Evolutionary conservation across 2,113 vertebrate genomes (phyloP), one percentile per base, ranked within the genome.

Genomic region (Rhinichthys klamathensis): DNA sequence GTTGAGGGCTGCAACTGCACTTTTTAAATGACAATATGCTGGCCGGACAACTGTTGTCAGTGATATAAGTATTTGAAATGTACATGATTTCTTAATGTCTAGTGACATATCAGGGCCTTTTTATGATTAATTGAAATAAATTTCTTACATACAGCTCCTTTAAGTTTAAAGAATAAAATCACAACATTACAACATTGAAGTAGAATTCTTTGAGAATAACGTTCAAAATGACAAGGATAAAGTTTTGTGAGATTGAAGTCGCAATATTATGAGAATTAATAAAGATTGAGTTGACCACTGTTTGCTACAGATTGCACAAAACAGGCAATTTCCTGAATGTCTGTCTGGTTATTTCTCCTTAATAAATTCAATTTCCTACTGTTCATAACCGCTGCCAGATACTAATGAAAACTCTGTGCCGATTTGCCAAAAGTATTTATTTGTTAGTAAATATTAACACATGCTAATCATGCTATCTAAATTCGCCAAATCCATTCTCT

Each of bases 291-390:
- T 13, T 44, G 69, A 13, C 35, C 21, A 41, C 69, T 73, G 23
- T 2, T n/a, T 44, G 12, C 12, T 15, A 74, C 6, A 46, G 38
- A 16, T 49, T 16, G 70, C 70, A 13, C 23, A 74, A 46, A 74
- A 74, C 70, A 74, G 13, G 70, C 70, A 74, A 74, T 74, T 74
- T 74, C 41, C 70, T 74, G 70, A 25, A 46, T 27, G 41, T 46
- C 70, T 13, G 12, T 27, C 12, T 74, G 11, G 41, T 74, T 46
- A 23, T 27, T 74, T 74, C 13, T 46, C 41, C 70, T 73, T 74
- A 74, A 15, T 46, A 46, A 74, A 74, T 74, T 46, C 11, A 46
- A 74, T 74, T 46, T 74, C 72, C 41, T 74, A 8, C 72, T 3
- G 23, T 25, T 73, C 70, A 46, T 25, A 61, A 61, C 60, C 18